Evolutionary conservation across 2,113 vertebrate genomes (phyloP).

Genomic region (Anseranas semipalmata): DNA sequence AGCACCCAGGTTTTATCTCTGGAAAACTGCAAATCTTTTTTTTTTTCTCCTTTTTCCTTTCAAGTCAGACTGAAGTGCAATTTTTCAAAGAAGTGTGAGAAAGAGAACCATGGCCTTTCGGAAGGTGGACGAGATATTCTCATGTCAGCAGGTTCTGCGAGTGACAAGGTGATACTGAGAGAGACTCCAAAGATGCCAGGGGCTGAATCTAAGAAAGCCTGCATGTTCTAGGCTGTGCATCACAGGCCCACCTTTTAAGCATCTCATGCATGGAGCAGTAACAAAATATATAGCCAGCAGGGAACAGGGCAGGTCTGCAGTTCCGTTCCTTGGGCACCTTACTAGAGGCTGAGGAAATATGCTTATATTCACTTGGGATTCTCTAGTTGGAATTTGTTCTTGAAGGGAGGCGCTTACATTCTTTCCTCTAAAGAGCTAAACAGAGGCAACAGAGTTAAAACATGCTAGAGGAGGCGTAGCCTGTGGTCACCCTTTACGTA

Average conservation of each 20-base stretch:
- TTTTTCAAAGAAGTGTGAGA: slow-evolving; percentile 21
- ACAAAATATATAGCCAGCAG: not conserved
- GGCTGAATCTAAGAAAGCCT: not conserved
- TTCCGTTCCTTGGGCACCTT: not conserved
- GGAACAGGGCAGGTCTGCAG: not conserved
- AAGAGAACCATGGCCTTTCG: not conserved
- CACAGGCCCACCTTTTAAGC: not conserved
- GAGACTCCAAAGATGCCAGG: not conserved
- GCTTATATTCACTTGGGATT: not conserved
- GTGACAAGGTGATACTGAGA: not conserved
- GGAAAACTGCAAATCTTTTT: not conserved
- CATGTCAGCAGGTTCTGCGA: not conserved
- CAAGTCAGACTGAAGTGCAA: slow-evolving; percentile 2
- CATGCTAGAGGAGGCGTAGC: not conserved
- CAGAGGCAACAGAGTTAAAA: not conserved
- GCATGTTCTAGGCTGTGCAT: not conserved
- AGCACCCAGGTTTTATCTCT: not conserved
- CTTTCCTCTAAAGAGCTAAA: not conserved
- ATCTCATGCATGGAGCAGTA: not conserved
- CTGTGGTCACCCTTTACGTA: not conserved
- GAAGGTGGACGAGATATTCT: not conserved
- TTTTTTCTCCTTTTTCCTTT: slow-evolving; percentile 6
- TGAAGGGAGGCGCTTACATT: not conserved
- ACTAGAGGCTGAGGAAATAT: not conserved
- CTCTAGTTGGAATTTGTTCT: not conserved